Conservation (phyloP, 2,888 invertebrate genomes). For the Ellobium chinense region DNA sequence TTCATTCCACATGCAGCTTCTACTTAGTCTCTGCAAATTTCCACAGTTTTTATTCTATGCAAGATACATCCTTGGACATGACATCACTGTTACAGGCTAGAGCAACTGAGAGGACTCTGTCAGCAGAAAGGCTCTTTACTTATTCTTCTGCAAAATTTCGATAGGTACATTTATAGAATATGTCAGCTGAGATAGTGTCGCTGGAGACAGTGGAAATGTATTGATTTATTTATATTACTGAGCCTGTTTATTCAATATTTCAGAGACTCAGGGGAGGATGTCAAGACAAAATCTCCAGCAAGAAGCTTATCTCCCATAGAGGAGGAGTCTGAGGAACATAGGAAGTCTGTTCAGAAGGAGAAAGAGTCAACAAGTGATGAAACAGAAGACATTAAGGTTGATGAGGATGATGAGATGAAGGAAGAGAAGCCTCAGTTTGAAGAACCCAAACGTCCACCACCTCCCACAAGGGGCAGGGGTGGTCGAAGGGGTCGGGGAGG, state of each 20-base stretch:
- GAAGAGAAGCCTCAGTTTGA: slow-evolving; percentile 20
- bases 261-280: slow-evolving; percentile 45
- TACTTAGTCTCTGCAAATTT: no score
- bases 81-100: no score
- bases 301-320: slow-evolving; percentile 47
- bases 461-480: slow-evolving; percentile 3
- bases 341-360: background rate
- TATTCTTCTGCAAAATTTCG: no score
- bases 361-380: background rate
- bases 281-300: slow-evolving; percentile 33
- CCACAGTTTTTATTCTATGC: no score
- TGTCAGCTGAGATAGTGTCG: no score
- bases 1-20: no score
- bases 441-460: slow-evolving; percentile 17
- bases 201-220: no score
- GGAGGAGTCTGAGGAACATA: slow-evolving; percentile 39
- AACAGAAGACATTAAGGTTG: slow-evolving; percentile 13
- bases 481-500: slow-evolving; percentile 2
- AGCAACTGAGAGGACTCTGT: no score
- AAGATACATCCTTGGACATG: no score
- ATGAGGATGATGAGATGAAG: slow-evolving; percentile 22
- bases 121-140: no score
- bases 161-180: no score
- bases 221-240: no score
- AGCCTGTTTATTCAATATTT: background rate